phyloP scores from a whole-genome alignment of 2,797 vertebrate species.

The Todus mexicanus region DNA sequence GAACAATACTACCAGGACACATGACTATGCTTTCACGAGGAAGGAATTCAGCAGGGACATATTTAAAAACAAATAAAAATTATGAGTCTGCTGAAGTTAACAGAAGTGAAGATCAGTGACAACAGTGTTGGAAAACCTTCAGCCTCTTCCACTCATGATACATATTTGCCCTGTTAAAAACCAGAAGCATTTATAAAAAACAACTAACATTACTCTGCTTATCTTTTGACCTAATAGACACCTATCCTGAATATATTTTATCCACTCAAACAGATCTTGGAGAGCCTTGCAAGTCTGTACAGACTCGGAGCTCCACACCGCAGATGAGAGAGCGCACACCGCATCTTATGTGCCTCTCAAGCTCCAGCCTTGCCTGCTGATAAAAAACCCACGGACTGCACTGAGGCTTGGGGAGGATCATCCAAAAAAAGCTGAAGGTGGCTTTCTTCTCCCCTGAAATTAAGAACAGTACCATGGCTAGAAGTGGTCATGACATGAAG shows the following conservation, averaged over 20 bases:
- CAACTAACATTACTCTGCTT: background rate
- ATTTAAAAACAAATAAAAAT: background rate
- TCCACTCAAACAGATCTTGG: background rate
- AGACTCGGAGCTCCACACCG: background rate
- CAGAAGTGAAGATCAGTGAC: background rate
- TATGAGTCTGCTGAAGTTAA: background rate
- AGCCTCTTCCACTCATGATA: background rate
- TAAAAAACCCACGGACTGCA: background rate
- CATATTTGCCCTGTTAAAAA: background rate
- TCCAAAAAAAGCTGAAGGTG: background rate
- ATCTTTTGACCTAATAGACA: background rate
- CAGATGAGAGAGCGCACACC: background rate
- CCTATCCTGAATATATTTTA: background rate
- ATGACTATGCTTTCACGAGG: background rate
- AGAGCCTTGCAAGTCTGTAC: background rate
- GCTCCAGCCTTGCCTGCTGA: background rate
- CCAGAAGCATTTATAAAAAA: background rate
- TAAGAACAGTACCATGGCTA: background rate
- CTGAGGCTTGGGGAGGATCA: background rate
- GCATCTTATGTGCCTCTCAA: background rate
- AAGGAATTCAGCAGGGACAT: background rate
- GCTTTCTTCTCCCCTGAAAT: background rate
- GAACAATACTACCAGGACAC: background rate
- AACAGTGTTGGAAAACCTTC: background rate
- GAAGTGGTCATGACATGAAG: background rate